A percentile compares a stretch with the other conserved stretches of the same genome.
phyloP scores from a whole-genome alignment of 2,797 vertebrate species.

The Tamandua tetradactyla region DNA sequence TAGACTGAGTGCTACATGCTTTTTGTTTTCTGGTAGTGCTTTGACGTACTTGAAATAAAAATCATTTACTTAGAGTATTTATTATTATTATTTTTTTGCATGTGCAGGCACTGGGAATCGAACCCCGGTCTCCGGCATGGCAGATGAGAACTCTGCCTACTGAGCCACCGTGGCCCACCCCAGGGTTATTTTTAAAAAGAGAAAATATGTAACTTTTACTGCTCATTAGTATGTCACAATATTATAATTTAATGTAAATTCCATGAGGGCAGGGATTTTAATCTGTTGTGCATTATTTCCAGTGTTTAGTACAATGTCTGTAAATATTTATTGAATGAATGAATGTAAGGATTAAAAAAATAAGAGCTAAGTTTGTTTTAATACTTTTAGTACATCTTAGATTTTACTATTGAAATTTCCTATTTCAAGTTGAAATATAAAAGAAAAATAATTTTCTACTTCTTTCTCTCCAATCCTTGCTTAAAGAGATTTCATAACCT shows the following conservation, averaged over 20 bases:
- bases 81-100: too few species aligned
- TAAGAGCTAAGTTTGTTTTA: constrained; percentile 20
- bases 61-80: constrained; percentile 36
- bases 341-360: neutral
- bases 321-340: neutral
- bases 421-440: neutral
- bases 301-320: neutral
- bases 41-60: constrained; percentile 38
- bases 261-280: neutral
- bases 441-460: constrained; percentile 26
- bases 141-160: too few species aligned
- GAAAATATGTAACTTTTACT: neutral
- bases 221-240: neutral
- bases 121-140: too few species aligned
- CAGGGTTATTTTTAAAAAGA: neutral
- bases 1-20: neutral
- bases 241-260: neutral
- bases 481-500: constrained; percentile 20
- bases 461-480: neutral
- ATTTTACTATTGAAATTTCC: constrained; percentile 17
- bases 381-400: neutral
- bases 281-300: neutral
- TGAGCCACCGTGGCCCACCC: too few species aligned
- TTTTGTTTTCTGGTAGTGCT: constrained; percentile 38
- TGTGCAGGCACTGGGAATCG: too few species aligned